These are phyloP conservation scores for Harpegnathos saltator DNA, from an alignment of 1,140 invertebrate species.

Conservation along the genomic window DNA sequence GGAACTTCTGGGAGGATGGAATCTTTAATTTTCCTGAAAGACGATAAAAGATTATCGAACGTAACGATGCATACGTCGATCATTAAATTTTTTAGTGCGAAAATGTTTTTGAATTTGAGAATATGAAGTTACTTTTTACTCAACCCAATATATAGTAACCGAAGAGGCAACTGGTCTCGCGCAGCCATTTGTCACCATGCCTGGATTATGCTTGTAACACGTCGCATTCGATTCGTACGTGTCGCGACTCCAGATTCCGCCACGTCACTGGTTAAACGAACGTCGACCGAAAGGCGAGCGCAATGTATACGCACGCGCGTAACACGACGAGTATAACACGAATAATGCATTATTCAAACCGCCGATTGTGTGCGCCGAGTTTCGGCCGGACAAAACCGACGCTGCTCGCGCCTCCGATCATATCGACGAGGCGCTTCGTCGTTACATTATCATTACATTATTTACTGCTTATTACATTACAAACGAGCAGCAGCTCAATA, in stretches of 20 bases:
- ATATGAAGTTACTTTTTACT: too few species aligned
- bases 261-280: not conserved
- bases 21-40: too few species aligned
- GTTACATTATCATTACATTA: constrained; percentile 18
- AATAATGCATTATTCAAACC: constrained; percentile 57
- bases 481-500: constrained; percentile 3
- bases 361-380: not conserved
- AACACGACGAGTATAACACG: not conserved
- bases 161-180: not conserved
- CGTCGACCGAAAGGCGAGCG: constrained; percentile 2
- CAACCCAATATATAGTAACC: not conserved
- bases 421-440: not conserved
- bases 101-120: too few species aligned
- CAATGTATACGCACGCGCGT: not conserved
- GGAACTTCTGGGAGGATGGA: too few species aligned
- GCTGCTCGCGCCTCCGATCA: not conserved
- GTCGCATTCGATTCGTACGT: constrained; percentile 21
- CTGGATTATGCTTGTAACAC: constrained; percentile 8
- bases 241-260: constrained; percentile 42
- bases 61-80: too few species aligned
- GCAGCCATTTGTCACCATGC: not conserved
- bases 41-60: too few species aligned
- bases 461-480: not conserved
- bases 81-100: too few species aligned
- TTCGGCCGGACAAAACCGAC: not conserved